phyloP scores from a whole-genome alignment of 2,113 vertebrate species.

The Empidonax traillii region DNA sequence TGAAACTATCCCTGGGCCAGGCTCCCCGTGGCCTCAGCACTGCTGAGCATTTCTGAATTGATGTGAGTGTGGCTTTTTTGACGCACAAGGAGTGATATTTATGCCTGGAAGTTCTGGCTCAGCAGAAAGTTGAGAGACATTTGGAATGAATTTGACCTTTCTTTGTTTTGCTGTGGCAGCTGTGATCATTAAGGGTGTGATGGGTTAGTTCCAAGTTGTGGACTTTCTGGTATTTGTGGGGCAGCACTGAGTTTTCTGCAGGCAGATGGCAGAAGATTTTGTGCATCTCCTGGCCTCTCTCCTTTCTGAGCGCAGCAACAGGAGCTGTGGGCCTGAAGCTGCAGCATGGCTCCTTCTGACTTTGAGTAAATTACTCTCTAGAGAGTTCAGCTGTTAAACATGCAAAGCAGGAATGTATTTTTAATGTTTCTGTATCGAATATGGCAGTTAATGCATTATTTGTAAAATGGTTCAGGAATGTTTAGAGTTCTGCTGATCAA shows the following conservation, averaged over 20 bases:
- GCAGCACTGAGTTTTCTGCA: background rate
- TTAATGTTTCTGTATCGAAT: background rate
- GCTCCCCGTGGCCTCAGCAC: background rate
- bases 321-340: background rate
- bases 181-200: background rate
- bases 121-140: background rate
- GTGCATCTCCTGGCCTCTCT: background rate
- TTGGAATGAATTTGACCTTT: constrained; percentile 4
- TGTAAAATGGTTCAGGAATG: background rate
- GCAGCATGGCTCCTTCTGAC: background rate
- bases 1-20: background rate
- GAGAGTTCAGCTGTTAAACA: background rate
- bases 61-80: background rate
- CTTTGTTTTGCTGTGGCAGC: background rate
- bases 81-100: background rate
- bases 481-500: background rate
- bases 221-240: background rate
- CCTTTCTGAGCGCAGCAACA: background rate
- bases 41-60: background rate
- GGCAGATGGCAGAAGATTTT: background rate
- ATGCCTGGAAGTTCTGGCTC: background rate
- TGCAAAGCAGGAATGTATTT: background rate
- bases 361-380: background rate
- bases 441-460: background rate
- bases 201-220: background rate